Evolutionary conservation across 2,113 vertebrate genomes (phyloP).

Genomic region (Saccopteryx bilineata): DNA sequence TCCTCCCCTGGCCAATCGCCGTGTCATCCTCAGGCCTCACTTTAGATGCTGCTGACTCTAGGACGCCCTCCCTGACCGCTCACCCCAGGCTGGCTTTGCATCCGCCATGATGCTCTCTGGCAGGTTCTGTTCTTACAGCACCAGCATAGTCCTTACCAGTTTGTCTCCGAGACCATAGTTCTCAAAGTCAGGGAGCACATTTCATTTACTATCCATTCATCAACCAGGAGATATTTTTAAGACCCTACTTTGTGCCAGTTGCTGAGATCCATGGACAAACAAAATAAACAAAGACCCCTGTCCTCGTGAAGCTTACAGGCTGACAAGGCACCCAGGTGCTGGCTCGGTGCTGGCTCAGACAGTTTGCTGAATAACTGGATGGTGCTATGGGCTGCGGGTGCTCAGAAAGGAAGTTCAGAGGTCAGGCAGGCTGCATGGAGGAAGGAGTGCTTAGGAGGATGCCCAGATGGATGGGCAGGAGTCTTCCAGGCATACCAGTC

Average conservation of each 20-base stretch:
- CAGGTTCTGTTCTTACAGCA: not conserved
- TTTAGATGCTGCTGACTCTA: not conserved
- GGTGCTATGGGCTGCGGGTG: not conserved
- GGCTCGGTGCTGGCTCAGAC: not conserved
- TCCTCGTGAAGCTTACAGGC: not conserved
- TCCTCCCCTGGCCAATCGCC: not conserved
- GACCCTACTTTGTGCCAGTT: not conserved
- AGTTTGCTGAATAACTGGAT: not conserved
- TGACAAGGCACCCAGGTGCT: fast-evolving
- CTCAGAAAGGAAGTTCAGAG: not conserved
- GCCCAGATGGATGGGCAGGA: not conserved
- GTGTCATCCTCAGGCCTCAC: not conserved
- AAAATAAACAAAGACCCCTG: not conserved
- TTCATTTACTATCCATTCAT: not conserved
- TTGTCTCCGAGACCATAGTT: not conserved
- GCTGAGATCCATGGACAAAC: not conserved
- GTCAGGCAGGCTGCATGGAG: not conserved
- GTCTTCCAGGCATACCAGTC: not conserved
- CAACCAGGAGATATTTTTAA: not conserved
- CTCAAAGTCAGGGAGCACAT: not conserved
- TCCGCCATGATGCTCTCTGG: not conserved
- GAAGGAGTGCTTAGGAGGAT: not conserved
- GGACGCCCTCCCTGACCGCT: not conserved
- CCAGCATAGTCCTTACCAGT: fast-evolving
- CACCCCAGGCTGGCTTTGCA: not conserved